A percentile compares a stretch with the other conserved stretches of the same genome.
Conservation (phyloP, 2,888 invertebrate species). For the Drosophila neotestacea region DNA sequence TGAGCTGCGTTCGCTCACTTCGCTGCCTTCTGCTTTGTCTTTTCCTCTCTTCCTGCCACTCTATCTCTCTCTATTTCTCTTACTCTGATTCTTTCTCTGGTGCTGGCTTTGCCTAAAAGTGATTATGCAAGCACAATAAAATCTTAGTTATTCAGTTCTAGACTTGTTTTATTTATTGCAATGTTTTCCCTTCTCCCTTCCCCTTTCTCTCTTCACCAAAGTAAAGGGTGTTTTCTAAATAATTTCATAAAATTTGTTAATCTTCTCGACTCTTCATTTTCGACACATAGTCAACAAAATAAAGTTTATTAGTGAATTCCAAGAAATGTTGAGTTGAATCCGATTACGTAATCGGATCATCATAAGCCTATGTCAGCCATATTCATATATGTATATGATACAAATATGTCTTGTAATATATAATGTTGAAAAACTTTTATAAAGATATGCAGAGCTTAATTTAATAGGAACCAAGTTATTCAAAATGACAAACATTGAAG, state of each 20-base stretch:
- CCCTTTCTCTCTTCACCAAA: neutral
- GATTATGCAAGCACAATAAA: slow-evolving; percentile 64
- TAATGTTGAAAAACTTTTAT: too few species aligned
- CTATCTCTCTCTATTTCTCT: neutral
- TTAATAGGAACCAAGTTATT: too few species aligned
- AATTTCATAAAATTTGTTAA: slow-evolving; percentile 7
- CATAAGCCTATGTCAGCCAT: neutral
- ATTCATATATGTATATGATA: too few species aligned
- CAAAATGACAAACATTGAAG: too few species aligned
- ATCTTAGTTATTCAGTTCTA: slow-evolving; percentile 53
- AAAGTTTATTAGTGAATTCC: slow-evolving; percentile 3
- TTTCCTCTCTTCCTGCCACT: neutral
- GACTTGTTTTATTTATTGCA: slow-evolving; percentile 30
- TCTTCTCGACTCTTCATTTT: neutral
- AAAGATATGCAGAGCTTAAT: too few species aligned
- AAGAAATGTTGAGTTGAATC: neutral
- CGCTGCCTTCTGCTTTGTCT: slow-evolving; percentile 7
- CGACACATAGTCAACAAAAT: slow-evolving; percentile 5
- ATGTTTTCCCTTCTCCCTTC: neutral
- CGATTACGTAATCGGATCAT: neutral
- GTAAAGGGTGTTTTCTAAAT: slow-evolving; percentile 6
- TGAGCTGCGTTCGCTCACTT: slow-evolving; percentile 34
- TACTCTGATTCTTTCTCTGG: too few species aligned
- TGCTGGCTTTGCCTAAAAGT: slow-evolving; percentile 33
- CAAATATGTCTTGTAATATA: too few species aligned